These are phyloP conservation scores for Philereme vetulata DNA, from an alignment of 2,888 invertebrate species.

Conservation along the genomic window DNA sequence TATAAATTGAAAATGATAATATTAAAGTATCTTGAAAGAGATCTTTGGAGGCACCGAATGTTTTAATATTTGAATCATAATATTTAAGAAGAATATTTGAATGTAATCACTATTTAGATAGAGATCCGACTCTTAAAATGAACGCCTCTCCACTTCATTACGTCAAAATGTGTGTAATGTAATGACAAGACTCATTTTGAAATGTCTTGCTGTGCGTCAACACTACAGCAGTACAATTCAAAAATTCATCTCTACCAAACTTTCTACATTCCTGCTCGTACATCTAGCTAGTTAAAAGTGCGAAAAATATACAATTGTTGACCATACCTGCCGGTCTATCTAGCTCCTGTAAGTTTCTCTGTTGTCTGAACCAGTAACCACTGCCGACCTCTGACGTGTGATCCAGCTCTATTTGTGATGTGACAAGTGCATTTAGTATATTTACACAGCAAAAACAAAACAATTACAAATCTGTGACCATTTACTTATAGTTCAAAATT, in stretches of 20 bases:
- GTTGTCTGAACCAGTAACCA: slow-evolving; percentile 86
- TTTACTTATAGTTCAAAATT: slow-evolving; percentile 38
- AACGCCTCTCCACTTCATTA: too few relatives aligned
- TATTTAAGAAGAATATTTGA: too few relatives aligned
- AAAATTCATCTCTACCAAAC: too few relatives aligned
- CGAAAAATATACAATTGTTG: slow-evolving; percentile 34
- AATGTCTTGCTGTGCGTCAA: too few relatives aligned
- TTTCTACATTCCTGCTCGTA: background rate
- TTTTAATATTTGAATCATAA: too few relatives aligned
- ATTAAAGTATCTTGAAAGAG: slow-evolving; percentile 6
- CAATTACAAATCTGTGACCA: slow-evolving; percentile 58
- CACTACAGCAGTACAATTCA: too few relatives aligned
- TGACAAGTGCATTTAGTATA: slow-evolving; percentile 80
- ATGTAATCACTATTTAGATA: slow-evolving; percentile 1
- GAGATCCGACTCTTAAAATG: too few relatives aligned
- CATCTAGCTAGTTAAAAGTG: slow-evolving; percentile 13
- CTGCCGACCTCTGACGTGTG: slow-evolving; percentile 82
- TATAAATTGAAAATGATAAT: background rate
- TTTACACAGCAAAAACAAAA: slow-evolving; percentile 81
- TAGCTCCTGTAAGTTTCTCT: slow-evolving; percentile 86
- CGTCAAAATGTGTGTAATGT: too few relatives aligned
- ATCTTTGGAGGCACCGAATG: background rate
- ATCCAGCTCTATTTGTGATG: slow-evolving; percentile 80
- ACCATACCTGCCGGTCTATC: slow-evolving; percentile 79
- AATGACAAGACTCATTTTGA: too few relatives aligned